Evolutionary conservation across 1,140 invertebrate genomes (phyloP).

Genomic region (Geopemphigus sp.): DNA sequence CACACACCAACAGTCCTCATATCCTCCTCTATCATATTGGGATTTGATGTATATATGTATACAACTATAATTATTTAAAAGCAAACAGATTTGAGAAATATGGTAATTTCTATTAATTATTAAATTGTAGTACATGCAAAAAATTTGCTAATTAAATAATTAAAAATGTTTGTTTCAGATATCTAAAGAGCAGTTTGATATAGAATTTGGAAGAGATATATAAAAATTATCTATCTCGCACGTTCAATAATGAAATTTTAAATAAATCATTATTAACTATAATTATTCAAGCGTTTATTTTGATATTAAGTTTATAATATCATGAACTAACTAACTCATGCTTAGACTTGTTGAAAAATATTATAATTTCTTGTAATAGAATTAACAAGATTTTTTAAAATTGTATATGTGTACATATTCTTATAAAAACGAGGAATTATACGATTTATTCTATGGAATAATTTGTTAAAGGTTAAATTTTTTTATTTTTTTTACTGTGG

Average conservation of each 20-base stretch:
- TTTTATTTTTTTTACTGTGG: no score
- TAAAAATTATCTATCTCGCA: background rate
- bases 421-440: conserved; percentile 3
- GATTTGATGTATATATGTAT: no score
- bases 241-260: background rate
- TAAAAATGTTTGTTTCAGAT: conserved; percentile 55
- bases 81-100: no score
- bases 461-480: background rate
- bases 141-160: background rate
- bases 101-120: background rate
- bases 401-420: background rate
- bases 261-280: conserved; percentile 6
- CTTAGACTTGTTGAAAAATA: no score
- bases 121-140: no score
- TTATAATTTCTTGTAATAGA: background rate
- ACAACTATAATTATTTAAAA: no score
- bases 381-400: background rate
- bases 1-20: no score
- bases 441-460: background rate
- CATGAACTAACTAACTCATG: background rate
- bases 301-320: background rate
- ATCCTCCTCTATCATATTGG: no score
- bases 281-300: background rate
- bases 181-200: conserved; percentile 57
- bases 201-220: conserved; percentile 54